Conservation (phyloP, 2,888 invertebrate genomes). For the Drosophila neutralis region DNA sequence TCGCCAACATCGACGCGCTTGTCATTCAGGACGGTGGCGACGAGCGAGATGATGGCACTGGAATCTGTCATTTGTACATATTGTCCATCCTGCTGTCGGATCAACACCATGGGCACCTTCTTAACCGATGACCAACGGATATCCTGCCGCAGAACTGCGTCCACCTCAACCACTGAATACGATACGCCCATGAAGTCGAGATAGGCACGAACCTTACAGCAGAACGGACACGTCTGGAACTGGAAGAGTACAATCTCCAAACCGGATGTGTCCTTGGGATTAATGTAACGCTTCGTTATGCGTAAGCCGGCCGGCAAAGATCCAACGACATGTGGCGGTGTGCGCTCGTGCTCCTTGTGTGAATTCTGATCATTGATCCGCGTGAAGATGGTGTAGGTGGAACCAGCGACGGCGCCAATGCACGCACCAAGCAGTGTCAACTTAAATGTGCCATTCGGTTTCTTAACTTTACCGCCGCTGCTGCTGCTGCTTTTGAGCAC, state of each 20-base stretch:
- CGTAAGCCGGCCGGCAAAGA: slow-evolving; percentile 86
- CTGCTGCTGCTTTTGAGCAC: slow-evolving; percentile 25
- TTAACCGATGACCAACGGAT: slow-evolving; percentile 97
- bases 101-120: slow-evolving; percentile 96
- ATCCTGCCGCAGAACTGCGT: slow-evolving; percentile 95
- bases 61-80: slow-evolving; percentile 97
- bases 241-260: slow-evolving; percentile 95
- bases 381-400: slow-evolving; percentile 85
- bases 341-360: slow-evolving; percentile 84
- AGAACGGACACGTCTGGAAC: slow-evolving; percentile 99
- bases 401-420: slow-evolving; percentile 87
- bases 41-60: slow-evolving; percentile 94
- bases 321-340: slow-evolving; percentile 82
- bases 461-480: slow-evolving; percentile 21
- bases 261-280: slow-evolving; percentile 88
- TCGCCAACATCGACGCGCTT: slow-evolving; percentile 87
- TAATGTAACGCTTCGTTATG: slow-evolving; percentile 88
- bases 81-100: slow-evolving; percentile 88
- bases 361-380: slow-evolving; percentile 73
- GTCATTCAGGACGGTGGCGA: slow-evolving; percentile 91
- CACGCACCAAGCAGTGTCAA: slow-evolving; percentile 87
- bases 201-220: slow-evolving; percentile 95
- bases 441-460: slow-evolving; percentile 83
- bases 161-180: slow-evolving; percentile 98
- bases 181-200: slow-evolving; percentile 96